Conservation (phyloP, 2,888 invertebrate genomes). For the Mesopsocus fuscifrons region DNA sequence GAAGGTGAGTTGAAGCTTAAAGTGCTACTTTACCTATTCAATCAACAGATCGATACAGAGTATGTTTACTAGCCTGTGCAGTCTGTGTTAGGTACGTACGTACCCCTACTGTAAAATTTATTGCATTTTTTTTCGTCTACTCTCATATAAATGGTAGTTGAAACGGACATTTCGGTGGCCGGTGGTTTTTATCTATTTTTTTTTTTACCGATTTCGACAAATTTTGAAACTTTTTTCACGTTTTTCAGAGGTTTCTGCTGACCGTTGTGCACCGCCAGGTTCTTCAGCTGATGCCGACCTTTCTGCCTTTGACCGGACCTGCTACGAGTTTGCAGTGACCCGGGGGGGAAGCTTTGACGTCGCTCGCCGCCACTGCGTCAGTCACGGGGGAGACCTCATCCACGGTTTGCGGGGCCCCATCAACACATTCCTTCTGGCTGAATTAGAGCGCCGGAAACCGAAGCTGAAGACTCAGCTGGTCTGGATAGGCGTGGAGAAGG, state of each 20-base stretch:
- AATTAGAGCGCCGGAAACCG: constrained; percentile 60
- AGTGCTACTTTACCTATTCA: constrained; percentile 4
- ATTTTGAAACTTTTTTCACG: constrained; percentile 13
- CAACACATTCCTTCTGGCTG: constrained; percentile 49
- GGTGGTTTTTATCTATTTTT: no score
- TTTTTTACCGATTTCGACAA: constrained; percentile 2
- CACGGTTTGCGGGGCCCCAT: constrained; percentile 41
- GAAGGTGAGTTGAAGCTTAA: constrained; percentile 39
- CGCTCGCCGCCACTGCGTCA: constrained; percentile 54
- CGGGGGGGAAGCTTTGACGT: constrained; percentile 68
- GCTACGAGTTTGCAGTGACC: constrained; percentile 72
- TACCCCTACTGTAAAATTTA: neutral
- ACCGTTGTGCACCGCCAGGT: constrained; percentile 56
- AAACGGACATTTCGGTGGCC: no score
- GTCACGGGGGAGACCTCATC: constrained; percentile 47
- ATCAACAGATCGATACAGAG: no score
- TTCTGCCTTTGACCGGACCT: constrained; percentile 66
- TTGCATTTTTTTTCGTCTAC: constrained; percentile 5
- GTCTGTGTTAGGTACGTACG: no score
- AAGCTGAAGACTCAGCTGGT: constrained; percentile 68
- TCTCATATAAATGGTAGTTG: constrained; percentile 5
- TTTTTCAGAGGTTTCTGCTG: constrained; percentile 59
- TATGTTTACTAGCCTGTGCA: no score
- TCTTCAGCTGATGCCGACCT: constrained; percentile 62
- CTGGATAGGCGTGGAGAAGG: constrained; percentile 82